phyloP scores from a whole-genome alignment of 2,888 invertebrate species.

The Cerastis rubricosa region DNA sequence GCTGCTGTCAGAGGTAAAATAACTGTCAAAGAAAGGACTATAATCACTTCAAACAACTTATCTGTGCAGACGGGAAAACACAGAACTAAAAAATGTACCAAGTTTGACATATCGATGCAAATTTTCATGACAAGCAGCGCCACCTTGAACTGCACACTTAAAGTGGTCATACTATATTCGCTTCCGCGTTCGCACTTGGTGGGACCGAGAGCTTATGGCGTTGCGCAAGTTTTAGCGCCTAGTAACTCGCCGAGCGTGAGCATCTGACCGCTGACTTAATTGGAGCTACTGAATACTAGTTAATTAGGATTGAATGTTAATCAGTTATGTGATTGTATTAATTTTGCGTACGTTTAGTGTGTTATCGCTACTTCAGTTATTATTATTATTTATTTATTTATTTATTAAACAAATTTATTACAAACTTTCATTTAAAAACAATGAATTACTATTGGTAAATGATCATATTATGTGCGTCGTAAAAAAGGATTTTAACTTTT shows the following conservation, averaged over 20 bases:
- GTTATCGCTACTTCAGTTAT: background rate
- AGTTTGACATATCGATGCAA: too few species aligned
- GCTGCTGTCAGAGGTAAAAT: background rate
- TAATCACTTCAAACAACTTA: background rate
- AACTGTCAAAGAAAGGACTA: background rate
- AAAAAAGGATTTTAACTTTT: background rate
- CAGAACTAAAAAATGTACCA: too few species aligned
- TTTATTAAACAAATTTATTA: too few species aligned
- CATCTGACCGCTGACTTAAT: conserved; percentile 40
- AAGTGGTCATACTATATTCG: background rate
- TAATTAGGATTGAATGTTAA: conserved; percentile 32
- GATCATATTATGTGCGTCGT: background rate
- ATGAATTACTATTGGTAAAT: too few species aligned
- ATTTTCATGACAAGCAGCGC: too few species aligned
- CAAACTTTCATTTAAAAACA: too few species aligned
- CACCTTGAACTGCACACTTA: too few species aligned
- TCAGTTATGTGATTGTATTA: conserved; percentile 32
- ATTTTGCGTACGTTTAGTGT: conserved; percentile 4
- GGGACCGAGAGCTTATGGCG: background rate
- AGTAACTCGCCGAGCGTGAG: conserved; percentile 13
- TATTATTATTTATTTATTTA: too few species aligned
- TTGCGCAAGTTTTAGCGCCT: conserved; percentile 29
- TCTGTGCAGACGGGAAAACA: too few species aligned
- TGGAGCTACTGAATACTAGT: conserved; percentile 12
- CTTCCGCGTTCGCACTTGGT: background rate